Base-by-base conservation (phyloP, 1,140 invertebrate species). In the Drosophila ironensis region DNA sequence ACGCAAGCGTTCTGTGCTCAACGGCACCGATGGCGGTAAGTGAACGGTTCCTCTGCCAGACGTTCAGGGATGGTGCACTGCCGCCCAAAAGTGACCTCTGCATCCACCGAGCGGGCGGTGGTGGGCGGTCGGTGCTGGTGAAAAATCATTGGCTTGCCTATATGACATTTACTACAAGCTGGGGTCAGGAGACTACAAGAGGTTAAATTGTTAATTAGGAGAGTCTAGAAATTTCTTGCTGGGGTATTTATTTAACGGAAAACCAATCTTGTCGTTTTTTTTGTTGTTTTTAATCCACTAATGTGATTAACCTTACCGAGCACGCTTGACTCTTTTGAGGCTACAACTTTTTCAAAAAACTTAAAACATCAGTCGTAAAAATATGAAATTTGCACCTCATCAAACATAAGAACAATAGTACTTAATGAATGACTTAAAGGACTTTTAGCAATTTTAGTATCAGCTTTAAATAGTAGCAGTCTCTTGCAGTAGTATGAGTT, bases 1-100 rank as follows among this genome's bases (percentile, higher is more conserved):
- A 72, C 93, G 80, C 61, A 82, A 78, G 56, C 70, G 88, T 17
- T 89, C 88, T 27, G 67, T 88, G 47, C 44, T 75, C 66, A 87
- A 81, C 45, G 81, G 69, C 71, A 88, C 80, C 73, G 75, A 77
- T 74, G 74, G 81, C 67, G 80, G 80, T 86, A 80, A 86, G 80
- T 86, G 59, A 82, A 64, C 72, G 72, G 70, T 74, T 71, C 46
- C 38, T 37, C 25, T 24, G 30, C 67, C 68, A 69, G n/a, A n/a
- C n/a, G n/a, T n/a, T n/a, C n/a, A n/a, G 67, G 69, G 69, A 52
- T 72, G 69, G 54, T 40, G 8, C 30, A 5, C 5, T 8, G 12
- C 33, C 33, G 14, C 14, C 4, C 20, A 22, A 5, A 14, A 35
- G 33, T 64, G 60, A 64, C 60, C 60, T 40, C 25, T 24, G 33